Conservation (phyloP, 1,140 invertebrate species). For the Vanessa atalanta region DNA sequence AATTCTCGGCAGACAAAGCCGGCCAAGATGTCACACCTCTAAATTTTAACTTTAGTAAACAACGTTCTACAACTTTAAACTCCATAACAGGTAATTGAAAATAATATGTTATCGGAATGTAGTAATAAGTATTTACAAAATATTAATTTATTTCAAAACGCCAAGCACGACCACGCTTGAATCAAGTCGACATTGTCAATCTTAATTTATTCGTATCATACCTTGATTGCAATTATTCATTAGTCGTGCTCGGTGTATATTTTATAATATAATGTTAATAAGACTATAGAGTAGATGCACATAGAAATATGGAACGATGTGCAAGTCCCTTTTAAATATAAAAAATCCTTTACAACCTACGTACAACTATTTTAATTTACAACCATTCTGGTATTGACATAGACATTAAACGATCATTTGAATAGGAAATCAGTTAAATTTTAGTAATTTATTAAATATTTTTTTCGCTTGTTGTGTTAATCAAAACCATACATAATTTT, state of each 20-base stretch:
- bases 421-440: background rate
- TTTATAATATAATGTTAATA: constrained; percentile 28
- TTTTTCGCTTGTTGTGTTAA: background rate
- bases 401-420: background rate
- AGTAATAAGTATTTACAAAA: constrained; percentile 33
- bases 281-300: constrained; percentile 61
- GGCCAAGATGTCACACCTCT: constrained; percentile 93
- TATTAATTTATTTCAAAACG: constrained; percentile 27
- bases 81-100: constrained; percentile 85
- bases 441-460: background rate
- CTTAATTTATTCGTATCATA: constrained; percentile 22
- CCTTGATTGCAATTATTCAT: background rate
- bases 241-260: constrained; percentile 24
- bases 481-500: too few species aligned
- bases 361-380: constrained; percentile 19
- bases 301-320: constrained; percentile 63
- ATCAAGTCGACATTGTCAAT: background rate
- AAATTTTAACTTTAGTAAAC: constrained; percentile 90
- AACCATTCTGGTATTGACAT: constrained; percentile 24
- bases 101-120: constrained; percentile 49
- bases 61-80: constrained; percentile 86
- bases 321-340: constrained; percentile 51
- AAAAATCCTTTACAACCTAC: constrained; percentile 30
- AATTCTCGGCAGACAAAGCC: constrained; percentile 93
- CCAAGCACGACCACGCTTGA: constrained; percentile 20